Evolutionary conservation across 2,797 vertebrate species (phyloP).

Genomic region (Hyperoplus lanceolatus): DNA sequence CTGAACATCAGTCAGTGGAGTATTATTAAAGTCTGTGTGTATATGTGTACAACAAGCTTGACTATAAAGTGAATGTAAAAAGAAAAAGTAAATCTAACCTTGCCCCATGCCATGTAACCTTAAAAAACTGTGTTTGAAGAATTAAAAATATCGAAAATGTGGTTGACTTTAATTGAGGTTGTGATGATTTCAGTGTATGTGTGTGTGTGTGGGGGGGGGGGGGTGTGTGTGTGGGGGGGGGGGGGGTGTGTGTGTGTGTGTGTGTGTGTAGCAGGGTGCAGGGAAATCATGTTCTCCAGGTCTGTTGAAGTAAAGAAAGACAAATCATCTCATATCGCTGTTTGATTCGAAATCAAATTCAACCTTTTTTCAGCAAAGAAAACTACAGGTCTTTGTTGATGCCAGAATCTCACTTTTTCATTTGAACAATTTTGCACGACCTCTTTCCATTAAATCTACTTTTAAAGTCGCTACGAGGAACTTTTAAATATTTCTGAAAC

Average conservation of each 20-base stretch:
- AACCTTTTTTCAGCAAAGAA: too few relatives aligned
- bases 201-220: background rate
- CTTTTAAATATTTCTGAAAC: too few relatives aligned
- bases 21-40: slow-evolving; percentile 49
- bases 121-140: slow-evolving; percentile 43
- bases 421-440: too few relatives aligned
- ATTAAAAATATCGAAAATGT: slow-evolving; percentile 30
- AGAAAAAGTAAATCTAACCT: background rate
- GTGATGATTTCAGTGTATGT: background rate
- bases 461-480: too few relatives aligned
- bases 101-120: slow-evolving; percentile 40
- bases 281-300: too few relatives aligned
- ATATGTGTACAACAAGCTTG: slow-evolving; percentile 39
- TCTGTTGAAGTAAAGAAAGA: too few relatives aligned
- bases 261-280: too few relatives aligned
- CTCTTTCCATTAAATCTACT: too few relatives aligned
- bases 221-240: background rate
- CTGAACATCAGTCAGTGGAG: slow-evolving; percentile 22
- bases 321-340: too few relatives aligned
- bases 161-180: background rate
- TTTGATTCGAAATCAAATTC: too few relatives aligned
- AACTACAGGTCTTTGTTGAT: too few relatives aligned
- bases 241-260: background rate
- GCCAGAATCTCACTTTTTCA: too few relatives aligned
- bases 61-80: slow-evolving; percentile 71